Base-by-base conservation (phyloP, 2,888 invertebrate species). In the Scrobipalpa atriplicella region DNA sequence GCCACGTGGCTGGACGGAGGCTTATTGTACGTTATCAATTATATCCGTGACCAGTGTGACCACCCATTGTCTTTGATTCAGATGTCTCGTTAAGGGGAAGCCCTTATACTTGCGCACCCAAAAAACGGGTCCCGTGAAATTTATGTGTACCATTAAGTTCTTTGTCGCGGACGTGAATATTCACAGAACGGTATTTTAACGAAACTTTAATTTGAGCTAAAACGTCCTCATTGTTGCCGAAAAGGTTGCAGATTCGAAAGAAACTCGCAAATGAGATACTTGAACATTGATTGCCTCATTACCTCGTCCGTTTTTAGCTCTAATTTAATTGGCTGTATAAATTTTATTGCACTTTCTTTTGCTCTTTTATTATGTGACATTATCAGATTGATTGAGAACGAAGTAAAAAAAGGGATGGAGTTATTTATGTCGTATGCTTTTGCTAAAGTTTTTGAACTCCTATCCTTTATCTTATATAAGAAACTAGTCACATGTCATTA, bases 41-140 rank as follows among this genome's bases (percentile, higher is more conserved):
- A 79, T 78, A 72, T 71, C 75, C 73, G 71, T 78, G 82, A 76
- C 84, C 84, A 83, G 74, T 73, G 71, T 78, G 82, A 76, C 84
- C 84, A 83, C 84, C 86, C 86, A 87, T 89, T 89, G 86, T 86
- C 74, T 82, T 82, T 84, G 80, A 85, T 84, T 85, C 84, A 84
- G 83, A 80, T 78, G 83, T 84, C 85, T 89, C 85, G 82, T 89
- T 89, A 89, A 83, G 74, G 73, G 72, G 74, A 78, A 78, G 72
- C 68, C 65, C 68, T 73, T 71, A 70, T 16, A 18, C 21, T 1
- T 5, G 29, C 7, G 71, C 38, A 74, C 73, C 72, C 70, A 78
- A 80, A 84, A 56, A 87, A 83, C 84, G 75, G 77, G 78, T 77
- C 75, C 77, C 72, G 75, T 85, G 82, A 84, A 85, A 87, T 86